Evolutionary conservation across 2,888 invertebrate genomes (phyloP), one percentile per base, ranked within the genome.

Genomic region (Globia sparganii): DNA sequence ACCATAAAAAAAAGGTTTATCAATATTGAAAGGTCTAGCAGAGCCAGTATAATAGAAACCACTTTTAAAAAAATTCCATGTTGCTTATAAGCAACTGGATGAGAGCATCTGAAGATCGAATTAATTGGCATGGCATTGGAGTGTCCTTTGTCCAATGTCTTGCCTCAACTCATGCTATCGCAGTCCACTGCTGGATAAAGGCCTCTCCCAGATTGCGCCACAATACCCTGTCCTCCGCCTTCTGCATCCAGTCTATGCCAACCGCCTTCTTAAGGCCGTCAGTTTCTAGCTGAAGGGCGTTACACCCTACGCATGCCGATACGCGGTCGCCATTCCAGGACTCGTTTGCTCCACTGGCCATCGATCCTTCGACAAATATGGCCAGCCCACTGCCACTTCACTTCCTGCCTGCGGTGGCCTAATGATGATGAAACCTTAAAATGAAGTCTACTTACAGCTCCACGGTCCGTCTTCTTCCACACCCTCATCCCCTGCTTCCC

Each of bases 401-500:
- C 43, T 43, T 43, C 21, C 37, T 1, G 13, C 21, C n/a, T 56
- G 37, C 21, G 13, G 13, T 53, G 4, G 4, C 34, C 4, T 4
- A 56, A 15, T 25, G 1, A 40, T 2, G 0, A 37, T 31, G 11
- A 25, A 18, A 34, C 2, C 1, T 25, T 21, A 18, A 13, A 65
- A 31, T 21, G 0, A n/a, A 31, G 5, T 6, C 2, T 64, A 80
- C 88, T 87, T 28, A 87, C 87, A n/a, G 59, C 6, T 40, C 80
- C 87, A 8, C 58, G 28, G 0, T 72, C 87, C 58, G 66, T 72
- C 34, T 90, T 89, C 81, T 93, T 93, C 91, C 91, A 93, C 2
- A 96, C 93, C 31, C 95, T 91, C 18, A 91, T 90, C 5, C 98
- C 98, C 89, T 97, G 97, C 62, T 97, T 97, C 0, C 98, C 98